Evolutionary conservation across 2,113 vertebrate species (phyloP), one percentile per base, ranked within the genome.

Genomic region (Todiramphus saurophagus): DNA sequence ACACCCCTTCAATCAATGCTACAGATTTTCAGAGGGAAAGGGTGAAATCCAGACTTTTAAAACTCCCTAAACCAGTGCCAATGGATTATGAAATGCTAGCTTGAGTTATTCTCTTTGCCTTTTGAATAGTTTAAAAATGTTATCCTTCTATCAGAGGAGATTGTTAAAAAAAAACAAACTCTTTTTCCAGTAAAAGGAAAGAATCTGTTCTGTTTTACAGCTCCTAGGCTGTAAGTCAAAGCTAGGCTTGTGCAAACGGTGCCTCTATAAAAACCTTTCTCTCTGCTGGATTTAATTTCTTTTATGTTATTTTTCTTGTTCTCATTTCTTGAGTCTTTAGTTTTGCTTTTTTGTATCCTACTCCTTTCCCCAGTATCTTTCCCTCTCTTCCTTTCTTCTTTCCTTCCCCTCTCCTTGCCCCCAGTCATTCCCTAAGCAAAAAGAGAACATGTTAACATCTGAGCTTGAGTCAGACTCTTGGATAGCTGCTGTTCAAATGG

Each of bases 181-280:
- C 10, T 77, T 89, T 90, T 89, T 85, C 31, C 46, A 37, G 23
- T 76, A 85, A 85, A 85, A 87, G 80, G 41, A 95, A 93, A 89
- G 16, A 37, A 73, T 78, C 69, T 76, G 33, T 82, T 91, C 62
- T 46, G 23, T 84, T 92, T 92, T 93, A 84, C 21, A 89, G 72
- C 58, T 89, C 44, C 39, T 58, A 56, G 62, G 66, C 77, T 91
- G 9, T 58, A 69, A 81, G 75, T 62, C 69, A 91, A 79, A 94
- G 25, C 27, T 62, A 37, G 27, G 16, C n/a, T 93, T 44, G 18
- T 90, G 70, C 73, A 93, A 90, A 88, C 50, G 30, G 5, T 85
- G 21, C 35, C 59, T 63, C 14, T 74, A 70, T 46, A 60, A 59
- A 77, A 78, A 30, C 24, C 46, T 63, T 83, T 85, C 35, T 68